A percentile compares a stretch with the other conserved stretches of the same genome.
phyloP scores from a whole-genome alignment of 2,797 vertebrate species.

The Labeo calbasu region DNA sequence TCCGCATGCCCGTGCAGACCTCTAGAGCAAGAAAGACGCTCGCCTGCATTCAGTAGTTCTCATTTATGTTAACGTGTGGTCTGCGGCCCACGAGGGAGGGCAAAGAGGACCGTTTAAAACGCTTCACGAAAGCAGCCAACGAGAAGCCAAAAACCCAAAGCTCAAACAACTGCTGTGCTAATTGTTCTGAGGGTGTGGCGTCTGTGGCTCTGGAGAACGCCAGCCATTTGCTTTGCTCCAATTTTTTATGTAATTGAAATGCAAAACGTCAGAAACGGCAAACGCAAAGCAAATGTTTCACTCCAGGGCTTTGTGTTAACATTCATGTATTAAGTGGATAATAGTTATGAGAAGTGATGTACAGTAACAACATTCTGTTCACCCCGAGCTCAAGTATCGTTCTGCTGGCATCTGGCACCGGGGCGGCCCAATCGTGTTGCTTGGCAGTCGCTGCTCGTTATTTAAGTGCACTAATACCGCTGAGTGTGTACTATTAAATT shows the following conservation, averaged over 20 bases:
- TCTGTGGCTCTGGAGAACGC: slow-evolving; percentile 61
- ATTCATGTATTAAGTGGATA: slow-evolving; percentile 29
- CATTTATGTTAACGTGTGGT: slow-evolving; percentile 64
- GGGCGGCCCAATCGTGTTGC: background rate
- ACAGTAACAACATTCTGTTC: slow-evolving; percentile 20
- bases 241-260: slow-evolving; percentile 27
- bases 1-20: background rate
- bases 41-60: background rate
- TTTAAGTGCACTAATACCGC: slow-evolving; percentile 36
- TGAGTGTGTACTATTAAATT: slow-evolving; percentile 26
- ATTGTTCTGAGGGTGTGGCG: slow-evolving; percentile 75
- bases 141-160: slow-evolving; percentile 58
- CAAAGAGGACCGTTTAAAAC: slow-evolving; percentile 56
- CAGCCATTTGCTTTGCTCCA: slow-evolving; percentile 68
- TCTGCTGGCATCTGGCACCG: slow-evolving; percentile 29
- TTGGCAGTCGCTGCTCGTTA: slow-evolving; percentile 37
- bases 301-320: slow-evolving; percentile 10
- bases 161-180: slow-evolving; percentile 66
- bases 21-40: background rate
- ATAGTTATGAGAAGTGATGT: slow-evolving; percentile 7
- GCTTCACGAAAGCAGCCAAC: slow-evolving; percentile 57
- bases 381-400: slow-evolving; percentile 26
- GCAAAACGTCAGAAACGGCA: background rate
- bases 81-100: slow-evolving; percentile 56
- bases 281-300: slow-evolving; percentile 14